phyloP scores from a whole-genome alignment of 2,113 vertebrate species.

The Serilophus lunatus region DNA sequence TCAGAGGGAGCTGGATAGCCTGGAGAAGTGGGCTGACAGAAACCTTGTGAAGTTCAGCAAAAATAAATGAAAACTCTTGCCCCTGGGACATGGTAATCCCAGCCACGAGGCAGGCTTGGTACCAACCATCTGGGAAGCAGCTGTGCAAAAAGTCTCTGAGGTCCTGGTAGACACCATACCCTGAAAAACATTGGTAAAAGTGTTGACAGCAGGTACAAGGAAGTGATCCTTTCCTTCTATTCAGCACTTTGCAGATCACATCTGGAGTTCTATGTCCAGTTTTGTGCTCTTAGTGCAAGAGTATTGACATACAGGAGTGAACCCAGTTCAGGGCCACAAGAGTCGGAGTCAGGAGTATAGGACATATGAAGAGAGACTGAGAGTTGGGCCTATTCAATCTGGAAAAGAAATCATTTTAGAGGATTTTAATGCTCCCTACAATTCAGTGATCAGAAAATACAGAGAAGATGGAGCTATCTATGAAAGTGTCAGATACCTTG shows the following conservation, averaged over 20 bases:
- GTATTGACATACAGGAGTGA: neutral
- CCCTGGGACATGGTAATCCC: neutral
- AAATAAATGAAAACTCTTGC: neutral
- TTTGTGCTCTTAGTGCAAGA: neutral
- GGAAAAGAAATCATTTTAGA: neutral
- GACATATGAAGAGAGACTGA: neutral
- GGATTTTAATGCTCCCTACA: neutral
- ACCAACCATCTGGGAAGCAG: neutral
- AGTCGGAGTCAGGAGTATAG: neutral
- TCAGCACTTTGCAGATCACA: neutral
- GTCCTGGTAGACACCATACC: accelerated
- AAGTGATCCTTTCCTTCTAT: neutral
- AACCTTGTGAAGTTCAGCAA: neutral
- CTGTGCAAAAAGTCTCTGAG: neutral
- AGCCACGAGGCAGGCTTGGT: neutral
- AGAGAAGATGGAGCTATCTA: neutral
- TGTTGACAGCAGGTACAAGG: neutral
- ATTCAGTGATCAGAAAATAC: neutral
- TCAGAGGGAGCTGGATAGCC: neutral
- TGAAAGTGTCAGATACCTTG: neutral
- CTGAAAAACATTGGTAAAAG: neutral
- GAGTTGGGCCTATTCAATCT: neutral
- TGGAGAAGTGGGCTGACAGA: neutral
- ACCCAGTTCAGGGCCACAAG: neutral
- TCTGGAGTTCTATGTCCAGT: neutral